Conservation (phyloP, 1,140 invertebrate species). For the Lucilia cuprina region DNA sequence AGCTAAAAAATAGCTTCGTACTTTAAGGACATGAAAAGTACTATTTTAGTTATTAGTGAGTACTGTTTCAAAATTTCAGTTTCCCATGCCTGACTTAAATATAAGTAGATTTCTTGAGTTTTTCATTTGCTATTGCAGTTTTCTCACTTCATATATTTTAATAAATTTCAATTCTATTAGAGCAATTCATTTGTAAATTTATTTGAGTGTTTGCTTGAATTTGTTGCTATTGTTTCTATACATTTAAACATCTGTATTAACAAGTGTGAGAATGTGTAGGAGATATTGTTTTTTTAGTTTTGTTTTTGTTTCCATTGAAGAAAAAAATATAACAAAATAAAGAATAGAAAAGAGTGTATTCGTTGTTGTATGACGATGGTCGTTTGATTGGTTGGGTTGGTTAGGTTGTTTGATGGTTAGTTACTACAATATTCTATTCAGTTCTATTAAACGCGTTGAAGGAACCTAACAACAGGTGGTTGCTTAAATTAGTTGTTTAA, state of each 20-base stretch:
- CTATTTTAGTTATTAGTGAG: no score
- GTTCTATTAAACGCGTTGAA: constrained; percentile 21
- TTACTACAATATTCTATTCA: constrained; percentile 13
- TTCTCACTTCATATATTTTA: no score
- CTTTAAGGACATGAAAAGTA: no score
- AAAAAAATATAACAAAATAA: not conserved
- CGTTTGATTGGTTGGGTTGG: not conserved
- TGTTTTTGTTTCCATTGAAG: no score
- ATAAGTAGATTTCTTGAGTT: no score
- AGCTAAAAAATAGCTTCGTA: no score
- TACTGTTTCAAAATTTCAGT: no score
- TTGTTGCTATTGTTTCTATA: not conserved
- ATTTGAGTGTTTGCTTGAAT: not conserved
- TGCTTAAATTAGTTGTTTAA: not conserved
- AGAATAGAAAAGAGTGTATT: not conserved
- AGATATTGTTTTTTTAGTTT: not conserved
- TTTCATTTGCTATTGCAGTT: no score
- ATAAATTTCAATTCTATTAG: no score
- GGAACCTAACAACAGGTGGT: constrained; percentile 31
- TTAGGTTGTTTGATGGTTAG: not conserved
- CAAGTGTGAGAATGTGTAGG: not conserved
- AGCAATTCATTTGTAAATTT: no score
- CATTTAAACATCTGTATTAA: not conserved
- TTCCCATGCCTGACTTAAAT: no score
- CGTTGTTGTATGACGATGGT: not conserved